A percentile compares a stretch with the other conserved stretches of the same genome.
These are phyloP conservation scores for Phyllotreta cruciferae DNA, from an alignment of 2,888 invertebrate species.

Conservation along the genomic window DNA sequence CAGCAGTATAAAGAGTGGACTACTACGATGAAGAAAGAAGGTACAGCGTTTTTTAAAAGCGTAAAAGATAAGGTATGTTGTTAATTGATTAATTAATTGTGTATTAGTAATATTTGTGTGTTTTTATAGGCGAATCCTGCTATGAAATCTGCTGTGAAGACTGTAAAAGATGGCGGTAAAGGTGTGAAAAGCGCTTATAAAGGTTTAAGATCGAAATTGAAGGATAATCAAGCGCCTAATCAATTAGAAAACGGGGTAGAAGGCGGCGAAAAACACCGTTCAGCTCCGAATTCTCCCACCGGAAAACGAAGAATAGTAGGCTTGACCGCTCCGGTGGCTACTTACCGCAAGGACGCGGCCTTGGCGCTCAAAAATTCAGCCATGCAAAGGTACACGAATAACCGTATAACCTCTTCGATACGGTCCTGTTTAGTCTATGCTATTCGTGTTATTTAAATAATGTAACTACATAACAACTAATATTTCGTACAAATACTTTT, in stretches of 20 bases:
- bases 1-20: conserved; percentile 84
- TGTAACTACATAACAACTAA: not conserved
- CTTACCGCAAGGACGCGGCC: conserved; percentile 58
- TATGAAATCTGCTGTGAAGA: conserved; percentile 91
- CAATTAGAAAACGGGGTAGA: conserved; percentile 54
- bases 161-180: conserved; percentile 80
- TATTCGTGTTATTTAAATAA: not conserved
- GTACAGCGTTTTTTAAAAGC: conserved; percentile 83
- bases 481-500: too few species aligned
- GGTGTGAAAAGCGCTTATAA: conserved; percentile 81
- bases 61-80: conserved; percentile 85
- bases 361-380: conserved; percentile 53
- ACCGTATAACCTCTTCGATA: not conserved
- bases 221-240: conserved; percentile 57
- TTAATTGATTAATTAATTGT: conserved; percentile 1
- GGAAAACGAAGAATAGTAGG: conserved; percentile 60
- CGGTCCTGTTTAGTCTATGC: too few species aligned
- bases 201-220: conserved; percentile 73
- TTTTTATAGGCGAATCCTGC: conserved; percentile 88
- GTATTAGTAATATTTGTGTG: too few species aligned
- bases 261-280: conserved; percentile 62
- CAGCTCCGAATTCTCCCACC: conserved; percentile 73
- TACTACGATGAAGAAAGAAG: conserved; percentile 78
- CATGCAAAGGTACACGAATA: conserved; percentile 51
- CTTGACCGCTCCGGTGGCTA: conserved; percentile 55